Evolutionary conservation across 2,888 invertebrate genomes (phyloP).

Genomic region (Cristatella mucedo): DNA sequence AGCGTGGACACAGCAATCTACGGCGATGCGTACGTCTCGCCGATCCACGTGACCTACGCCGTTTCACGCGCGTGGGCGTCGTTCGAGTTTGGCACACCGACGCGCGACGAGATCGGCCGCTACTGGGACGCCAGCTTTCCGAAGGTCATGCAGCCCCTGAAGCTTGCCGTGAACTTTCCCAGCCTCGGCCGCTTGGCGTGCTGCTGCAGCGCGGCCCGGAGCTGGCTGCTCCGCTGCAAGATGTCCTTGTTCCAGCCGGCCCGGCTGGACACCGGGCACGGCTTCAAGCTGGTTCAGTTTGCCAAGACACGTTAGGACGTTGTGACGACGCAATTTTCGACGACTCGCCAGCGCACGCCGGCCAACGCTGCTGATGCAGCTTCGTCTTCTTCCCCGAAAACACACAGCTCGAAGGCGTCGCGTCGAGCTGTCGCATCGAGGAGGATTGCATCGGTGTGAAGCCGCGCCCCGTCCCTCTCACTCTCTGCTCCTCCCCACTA

Average conservation of each 20-base stretch:
- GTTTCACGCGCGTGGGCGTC: conserved; percentile 30
- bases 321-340: too few relatives aligned
- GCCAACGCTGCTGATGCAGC: too few relatives aligned
- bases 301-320: too few relatives aligned
- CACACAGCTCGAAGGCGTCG: too few relatives aligned
- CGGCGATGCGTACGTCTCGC: conserved; percentile 10
- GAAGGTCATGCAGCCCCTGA: conserved; percentile 9
- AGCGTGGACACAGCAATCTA: conserved; percentile 13
- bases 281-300: conserved; percentile 28
- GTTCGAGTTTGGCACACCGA: conserved; percentile 31
- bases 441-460: too few relatives aligned
- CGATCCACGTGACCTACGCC: conserved; percentile 21
- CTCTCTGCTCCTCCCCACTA: too few relatives aligned
- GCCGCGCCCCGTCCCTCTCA: too few relatives aligned
- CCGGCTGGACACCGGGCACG: conserved; percentile 33
- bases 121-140: conserved; percentile 34
- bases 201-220: not conserved
- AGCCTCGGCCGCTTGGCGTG: conserved; percentile 14
- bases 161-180: conserved; percentile 18
- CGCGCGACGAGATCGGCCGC: conserved; percentile 23
- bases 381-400: too few relatives aligned
- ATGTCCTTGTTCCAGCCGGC: conserved; percentile 31
- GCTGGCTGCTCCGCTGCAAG: conserved; percentile 10
- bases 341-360: too few relatives aligned
- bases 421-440: too few relatives aligned